Base-by-base conservation (phyloP, 92 coral and sea anemone genomes). In the Paragorgia papillata region DNA sequence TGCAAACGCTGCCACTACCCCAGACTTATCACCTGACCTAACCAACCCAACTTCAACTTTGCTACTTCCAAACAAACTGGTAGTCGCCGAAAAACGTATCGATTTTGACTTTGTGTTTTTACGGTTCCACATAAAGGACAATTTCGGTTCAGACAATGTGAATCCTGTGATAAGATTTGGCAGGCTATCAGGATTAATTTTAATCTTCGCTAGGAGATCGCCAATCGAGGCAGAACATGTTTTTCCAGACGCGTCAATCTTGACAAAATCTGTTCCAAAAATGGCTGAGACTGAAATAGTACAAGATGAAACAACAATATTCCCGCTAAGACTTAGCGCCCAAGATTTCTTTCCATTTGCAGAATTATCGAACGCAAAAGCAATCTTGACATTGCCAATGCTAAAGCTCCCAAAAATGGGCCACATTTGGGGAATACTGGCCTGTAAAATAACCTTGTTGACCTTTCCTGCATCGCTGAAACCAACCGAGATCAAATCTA, bases 1-100 rank as follows among this genome's bases (percentile, higher is more conserved):
- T 26, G 59, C 75, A 40, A 68, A 68, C 5, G 55, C 75, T 37
- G 75, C 75, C 26, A 68, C 55, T 2, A 68, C 26, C 1, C 58
- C 75, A 0, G 73, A 17, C 29, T 44, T 39, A 0, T 13, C 53
- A n/a, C 59, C 58, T 49, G 30, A 14, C 6, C 40, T 22, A 1
- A 44, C 30, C 24, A 68, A 9, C 19, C 35, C 75, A 8, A 68
- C 17, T 25, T 68, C 75, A 24, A 30, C 75, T 20, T 68, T 32
- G 32, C 75, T 68, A 14, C n/a, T 27, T 21, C 55, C 57, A 21
- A 68, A 68, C 32, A 68, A 53, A 28, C 41, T 68, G 0, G 75
- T 68, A 0, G 58, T 49, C n/a, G 75, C 75, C 9, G 37, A 37
- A 32, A 68, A 68, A 24, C 57, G 35, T 12, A 68, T 27, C 24